phyloP scores from a whole-genome alignment of 1,140 invertebrate genomes.

The Littorina saxatilis region DNA sequence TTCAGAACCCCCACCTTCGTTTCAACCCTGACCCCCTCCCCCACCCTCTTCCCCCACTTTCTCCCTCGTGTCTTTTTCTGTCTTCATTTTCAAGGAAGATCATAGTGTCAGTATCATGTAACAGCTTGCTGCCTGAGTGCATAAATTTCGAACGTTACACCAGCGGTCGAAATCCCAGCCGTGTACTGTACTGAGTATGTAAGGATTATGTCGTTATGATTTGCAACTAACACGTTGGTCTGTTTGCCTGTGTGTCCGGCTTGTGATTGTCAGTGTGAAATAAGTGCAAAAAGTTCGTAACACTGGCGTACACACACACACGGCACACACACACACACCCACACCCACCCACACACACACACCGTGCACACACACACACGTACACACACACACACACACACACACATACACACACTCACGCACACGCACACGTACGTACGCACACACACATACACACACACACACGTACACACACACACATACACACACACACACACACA shows the following conservation, averaged over 20 bases:
- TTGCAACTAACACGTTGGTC: not conserved
- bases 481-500: not conserved
- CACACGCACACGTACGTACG: not conserved
- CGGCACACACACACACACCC: no score
- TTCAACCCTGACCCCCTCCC: no score
- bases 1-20: no score
- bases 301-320: no score
- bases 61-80: no score
- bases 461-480: not conserved
- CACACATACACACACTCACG: not conserved
- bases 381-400: not conserved
- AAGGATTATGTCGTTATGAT: not conserved
- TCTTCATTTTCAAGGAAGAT: no score
- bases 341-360: no score
- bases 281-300: not conserved
- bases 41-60: no score
- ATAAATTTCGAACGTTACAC: no score
- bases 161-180: not conserved
- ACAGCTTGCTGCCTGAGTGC: no score
- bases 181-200: not conserved
- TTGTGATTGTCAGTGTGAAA: not conserved
- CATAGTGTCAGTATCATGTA: no score
- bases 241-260: not conserved
- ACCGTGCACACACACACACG: not conserved
- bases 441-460: not conserved